Evolutionary conservation across 1,140 invertebrate species (phyloP).

Genomic region (Cephus cinctus): DNA sequence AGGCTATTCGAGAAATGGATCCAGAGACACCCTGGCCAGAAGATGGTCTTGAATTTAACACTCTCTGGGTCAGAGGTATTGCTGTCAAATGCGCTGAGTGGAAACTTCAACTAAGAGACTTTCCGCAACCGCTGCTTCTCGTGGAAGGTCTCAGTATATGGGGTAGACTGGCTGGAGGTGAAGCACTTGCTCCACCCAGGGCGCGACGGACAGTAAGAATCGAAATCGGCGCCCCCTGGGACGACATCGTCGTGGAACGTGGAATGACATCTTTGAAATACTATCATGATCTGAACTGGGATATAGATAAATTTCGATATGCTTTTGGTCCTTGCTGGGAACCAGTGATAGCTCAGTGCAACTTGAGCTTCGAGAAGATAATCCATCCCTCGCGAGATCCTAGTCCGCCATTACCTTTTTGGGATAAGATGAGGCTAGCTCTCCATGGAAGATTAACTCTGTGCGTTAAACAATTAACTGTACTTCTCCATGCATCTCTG

Average conservation of each 20-base stretch:
- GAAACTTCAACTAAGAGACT: conserved; percentile 91
- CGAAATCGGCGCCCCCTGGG: conserved; percentile 75
- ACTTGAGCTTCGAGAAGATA: conserved; percentile 86
- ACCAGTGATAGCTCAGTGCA: conserved; percentile 93
- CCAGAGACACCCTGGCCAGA: conserved; percentile 85
- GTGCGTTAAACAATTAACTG: conserved; percentile 80
- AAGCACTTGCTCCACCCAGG: conserved; percentile 78
- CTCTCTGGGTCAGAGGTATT: conserved; percentile 89
- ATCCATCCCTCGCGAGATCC: conserved; percentile 87
- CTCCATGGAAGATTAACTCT: conserved; percentile 91
- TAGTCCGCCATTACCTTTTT: conserved; percentile 90
- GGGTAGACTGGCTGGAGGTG: conserved; percentile 88
- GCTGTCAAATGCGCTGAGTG: conserved; percentile 78
- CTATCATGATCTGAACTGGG: conserved; percentile 97
- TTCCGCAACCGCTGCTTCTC: conserved; percentile 87
- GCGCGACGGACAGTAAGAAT: conserved; percentile 71
- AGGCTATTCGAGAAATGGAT: conserved; percentile 79
- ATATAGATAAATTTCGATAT: conserved; percentile 83
- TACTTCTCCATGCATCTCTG: conserved; percentile 88
- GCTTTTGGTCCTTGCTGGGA: conserved; percentile 99
- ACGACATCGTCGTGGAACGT: conserved; percentile 70
- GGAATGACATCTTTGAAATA: conserved; percentile 95
- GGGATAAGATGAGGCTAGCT: conserved; percentile 94
- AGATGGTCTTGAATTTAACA: conserved; percentile 86
- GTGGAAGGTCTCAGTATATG: conserved; percentile 82